Evolutionary conservation across 1,140 invertebrate species (phyloP).

Genomic region (Drosophila azteca): DNA sequence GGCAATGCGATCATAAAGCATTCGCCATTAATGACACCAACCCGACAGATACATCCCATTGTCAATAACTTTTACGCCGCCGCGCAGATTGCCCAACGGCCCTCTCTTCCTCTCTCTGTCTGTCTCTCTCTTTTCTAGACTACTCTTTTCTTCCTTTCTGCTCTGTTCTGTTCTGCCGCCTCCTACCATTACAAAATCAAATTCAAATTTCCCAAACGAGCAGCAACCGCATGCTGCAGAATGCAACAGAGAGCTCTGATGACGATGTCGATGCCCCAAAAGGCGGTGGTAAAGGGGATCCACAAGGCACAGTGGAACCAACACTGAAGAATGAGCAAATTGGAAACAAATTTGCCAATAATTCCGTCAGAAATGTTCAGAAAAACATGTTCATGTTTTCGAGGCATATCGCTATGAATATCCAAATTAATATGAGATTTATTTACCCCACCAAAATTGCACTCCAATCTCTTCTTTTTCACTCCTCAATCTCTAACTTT

Average conservation of each 20-base stretch:
- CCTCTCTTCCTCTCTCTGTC: slow-evolving; percentile 4
- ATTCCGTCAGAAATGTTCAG: no score
- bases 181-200: slow-evolving; percentile 69
- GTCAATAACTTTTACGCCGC: slow-evolving; percentile 82
- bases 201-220: slow-evolving; percentile 78
- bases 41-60: slow-evolving; percentile 83
- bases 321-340: no score
- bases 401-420: no score
- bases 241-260: slow-evolving; percentile 48
- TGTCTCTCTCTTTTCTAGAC: neutral
- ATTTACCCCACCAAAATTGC: no score
- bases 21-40: slow-evolving; percentile 82
- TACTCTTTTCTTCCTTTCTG: no score
- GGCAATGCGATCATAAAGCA: slow-evolving; percentile 83
- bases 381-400: no score
- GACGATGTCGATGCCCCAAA: slow-evolving; percentile 50
- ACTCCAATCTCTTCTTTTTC: no score
- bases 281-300: neutral
- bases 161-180: neutral
- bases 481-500: neutral
- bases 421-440: no score
- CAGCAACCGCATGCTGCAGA: slow-evolving; percentile 47
- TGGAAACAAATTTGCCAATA: no score
- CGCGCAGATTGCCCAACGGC: slow-evolving; percentile 63
- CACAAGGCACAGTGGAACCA: slow-evolving; percentile 4